phyloP scores from a whole-genome alignment of 2,113 vertebrate species.

The Aplodontia rufa region DNA sequence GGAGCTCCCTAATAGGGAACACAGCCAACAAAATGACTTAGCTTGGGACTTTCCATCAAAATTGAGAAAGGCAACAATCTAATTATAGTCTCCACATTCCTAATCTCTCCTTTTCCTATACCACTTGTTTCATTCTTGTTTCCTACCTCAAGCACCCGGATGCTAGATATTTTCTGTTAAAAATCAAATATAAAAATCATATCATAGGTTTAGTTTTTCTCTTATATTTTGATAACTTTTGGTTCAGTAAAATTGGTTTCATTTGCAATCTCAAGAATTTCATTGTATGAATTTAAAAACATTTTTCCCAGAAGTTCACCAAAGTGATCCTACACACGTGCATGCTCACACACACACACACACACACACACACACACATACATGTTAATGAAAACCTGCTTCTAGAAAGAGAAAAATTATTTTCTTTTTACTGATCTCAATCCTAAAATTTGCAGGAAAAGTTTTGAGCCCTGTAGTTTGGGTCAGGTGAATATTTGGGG shows the following conservation, averaged over 20 bases:
- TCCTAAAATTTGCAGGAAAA: background rate
- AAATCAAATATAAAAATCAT: background rate
- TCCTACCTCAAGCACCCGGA: background rate
- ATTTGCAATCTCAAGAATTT: background rate
- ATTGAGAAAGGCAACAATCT: no score
- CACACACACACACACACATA: background rate
- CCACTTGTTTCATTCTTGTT: background rate
- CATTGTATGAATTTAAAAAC: background rate
- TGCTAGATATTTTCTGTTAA: background rate
- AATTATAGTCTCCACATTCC: no score
- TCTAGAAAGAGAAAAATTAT: background rate
- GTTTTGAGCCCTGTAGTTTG: fast-evolving
- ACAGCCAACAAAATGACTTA: background rate
- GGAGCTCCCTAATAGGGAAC: background rate
- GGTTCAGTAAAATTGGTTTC: background rate
- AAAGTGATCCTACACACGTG: background rate
- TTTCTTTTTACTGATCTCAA: background rate
- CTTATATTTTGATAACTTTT: background rate
- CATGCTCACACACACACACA: background rate
- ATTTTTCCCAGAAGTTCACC: background rate
- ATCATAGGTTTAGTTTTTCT: background rate
- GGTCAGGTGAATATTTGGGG: background rate
- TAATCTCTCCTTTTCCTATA: background rate
- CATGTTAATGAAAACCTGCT: background rate
- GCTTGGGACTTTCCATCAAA: background rate